Conservation (phyloP, 1,140 invertebrate species). For the Eciton burchellii region DNA sequence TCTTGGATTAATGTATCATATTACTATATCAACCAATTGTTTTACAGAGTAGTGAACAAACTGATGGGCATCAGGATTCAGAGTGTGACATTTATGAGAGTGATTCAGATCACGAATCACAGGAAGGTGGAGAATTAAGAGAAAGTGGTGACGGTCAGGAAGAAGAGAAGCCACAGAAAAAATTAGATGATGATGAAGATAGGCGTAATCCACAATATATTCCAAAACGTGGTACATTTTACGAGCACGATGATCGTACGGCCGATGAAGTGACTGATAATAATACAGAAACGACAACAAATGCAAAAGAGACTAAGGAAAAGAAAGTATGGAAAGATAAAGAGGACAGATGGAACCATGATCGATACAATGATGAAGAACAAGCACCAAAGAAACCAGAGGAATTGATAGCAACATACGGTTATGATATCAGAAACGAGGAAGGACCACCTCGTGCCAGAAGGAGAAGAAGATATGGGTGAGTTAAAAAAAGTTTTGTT, state of each 20-base stretch:
- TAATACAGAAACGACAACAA: slow-evolving; percentile 76
- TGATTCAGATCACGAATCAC: slow-evolving; percentile 83
- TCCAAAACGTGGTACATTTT: slow-evolving; percentile 97
- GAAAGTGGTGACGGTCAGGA: slow-evolving; percentile 88
- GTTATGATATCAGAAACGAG: slow-evolving; percentile 97
- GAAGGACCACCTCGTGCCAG: slow-evolving; percentile 95
- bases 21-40: background rate
- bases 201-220: slow-evolving; percentile 98
- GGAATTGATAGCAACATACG: slow-evolving; percentile 95
- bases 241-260: slow-evolving; percentile 97
- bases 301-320: slow-evolving; percentile 83
- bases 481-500: slow-evolving; percentile 65
- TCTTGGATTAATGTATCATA: too few species aligned
- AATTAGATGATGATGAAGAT: slow-evolving; percentile 97
- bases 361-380: slow-evolving; percentile 92
- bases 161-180: slow-evolving; percentile 87
- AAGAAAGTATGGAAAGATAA: slow-evolving; percentile 88
- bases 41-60: slow-evolving; percentile 84
- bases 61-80: slow-evolving; percentile 84
- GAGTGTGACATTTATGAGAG: slow-evolving; percentile 85
- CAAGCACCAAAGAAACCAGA: slow-evolving; percentile 95
- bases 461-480: slow-evolving; percentile 94
- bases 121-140: slow-evolving; percentile 80
- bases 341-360: slow-evolving; percentile 95
- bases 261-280: slow-evolving; percentile 87